Evolutionary conservation across 2,797 vertebrate species (phyloP).

Genomic region (Rachycentron canadum): DNA sequence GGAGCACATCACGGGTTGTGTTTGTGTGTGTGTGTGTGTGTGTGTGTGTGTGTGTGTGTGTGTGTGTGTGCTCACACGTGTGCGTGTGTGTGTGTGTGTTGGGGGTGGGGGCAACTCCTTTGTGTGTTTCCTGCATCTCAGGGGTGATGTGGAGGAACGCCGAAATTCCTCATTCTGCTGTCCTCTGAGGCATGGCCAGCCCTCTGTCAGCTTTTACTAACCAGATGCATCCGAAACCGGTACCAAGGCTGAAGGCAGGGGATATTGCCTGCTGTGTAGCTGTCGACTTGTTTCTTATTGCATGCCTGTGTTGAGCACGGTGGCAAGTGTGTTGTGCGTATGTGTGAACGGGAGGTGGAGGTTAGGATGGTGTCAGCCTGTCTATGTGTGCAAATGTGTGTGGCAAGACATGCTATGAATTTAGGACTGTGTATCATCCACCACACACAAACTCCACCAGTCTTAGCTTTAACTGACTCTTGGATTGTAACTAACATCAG

Average conservation of each 20-base stretch:
- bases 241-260: slow-evolving; percentile 81
- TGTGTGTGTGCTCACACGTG: slow-evolving; percentile 13
- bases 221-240: slow-evolving; percentile 84
- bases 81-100: slow-evolving; percentile 11
- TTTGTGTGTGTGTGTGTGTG: slow-evolving; percentile 37
- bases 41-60: slow-evolving; percentile 46
- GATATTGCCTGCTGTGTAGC: slow-evolving; percentile 87
- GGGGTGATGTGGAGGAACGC: slow-evolving; percentile 81
- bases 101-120: slow-evolving; percentile 37
- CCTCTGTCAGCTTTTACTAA: slow-evolving; percentile 88
- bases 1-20: slow-evolving; percentile 63
- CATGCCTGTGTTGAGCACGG: slow-evolving; percentile 74
- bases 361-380: slow-evolving; percentile 69
- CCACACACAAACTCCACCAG: slow-evolving; percentile 8
- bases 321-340: slow-evolving; percentile 65
- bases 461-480: slow-evolving; percentile 43
- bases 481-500: slow-evolving; percentile 60
- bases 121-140: slow-evolving; percentile 74
- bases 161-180: slow-evolving; percentile 86
- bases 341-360: slow-evolving; percentile 45
- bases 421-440: slow-evolving; percentile 45
- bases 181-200: slow-evolving; percentile 87
- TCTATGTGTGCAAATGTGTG: slow-evolving; percentile 64
- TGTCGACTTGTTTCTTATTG: slow-evolving; percentile 85
- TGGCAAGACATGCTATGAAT: slow-evolving; percentile 71